Conservation (phyloP, 2,797 vertebrate genomes). For the Falco naumanni region DNA sequence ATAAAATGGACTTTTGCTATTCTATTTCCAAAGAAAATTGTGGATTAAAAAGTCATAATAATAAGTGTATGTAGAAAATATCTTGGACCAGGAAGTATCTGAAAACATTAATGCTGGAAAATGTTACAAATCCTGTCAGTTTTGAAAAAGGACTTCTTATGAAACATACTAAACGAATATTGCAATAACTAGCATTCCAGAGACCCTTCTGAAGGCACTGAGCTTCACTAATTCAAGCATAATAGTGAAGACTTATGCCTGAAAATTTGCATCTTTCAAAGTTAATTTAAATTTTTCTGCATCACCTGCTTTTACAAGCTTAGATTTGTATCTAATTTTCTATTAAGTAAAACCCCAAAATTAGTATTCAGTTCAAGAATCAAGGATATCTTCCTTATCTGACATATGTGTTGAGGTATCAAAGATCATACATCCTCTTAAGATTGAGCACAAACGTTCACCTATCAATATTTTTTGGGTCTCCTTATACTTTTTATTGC, state of each 20-base stretch:
- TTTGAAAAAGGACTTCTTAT: conserved; percentile 6
- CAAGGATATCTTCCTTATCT: conserved; percentile 18
- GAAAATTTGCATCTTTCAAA: conserved; percentile 61
- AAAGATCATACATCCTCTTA: not conserved
- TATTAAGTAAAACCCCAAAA: conserved; percentile 28
- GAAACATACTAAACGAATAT: conserved; percentile 2
- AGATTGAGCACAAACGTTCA: not conserved
- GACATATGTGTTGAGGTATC: conserved; percentile 36
- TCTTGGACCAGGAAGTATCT: not conserved
- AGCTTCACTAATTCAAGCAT: conserved; percentile 58
- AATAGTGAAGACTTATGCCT: conserved; percentile 40
- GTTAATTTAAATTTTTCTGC: conserved; percentile 66
- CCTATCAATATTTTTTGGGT: conserved; percentile 26
- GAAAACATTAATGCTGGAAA: not conserved
- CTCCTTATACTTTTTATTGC: conserved; percentile 40
- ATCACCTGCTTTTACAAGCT: conserved; percentile 48
- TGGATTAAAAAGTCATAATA: not conserved
- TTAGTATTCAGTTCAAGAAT: conserved; percentile 20
- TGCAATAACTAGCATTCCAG: not conserved
- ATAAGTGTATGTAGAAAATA: not conserved
- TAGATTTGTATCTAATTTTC: conserved; percentile 36
- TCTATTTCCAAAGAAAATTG: not conserved
- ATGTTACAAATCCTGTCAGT: not conserved
- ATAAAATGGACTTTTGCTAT: not conserved
- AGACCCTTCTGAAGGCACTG: conserved; percentile 22